Evolutionary conservation across 1,140 invertebrate genomes (phyloP).

Genomic region (Drosophila pectinifera): DNA sequence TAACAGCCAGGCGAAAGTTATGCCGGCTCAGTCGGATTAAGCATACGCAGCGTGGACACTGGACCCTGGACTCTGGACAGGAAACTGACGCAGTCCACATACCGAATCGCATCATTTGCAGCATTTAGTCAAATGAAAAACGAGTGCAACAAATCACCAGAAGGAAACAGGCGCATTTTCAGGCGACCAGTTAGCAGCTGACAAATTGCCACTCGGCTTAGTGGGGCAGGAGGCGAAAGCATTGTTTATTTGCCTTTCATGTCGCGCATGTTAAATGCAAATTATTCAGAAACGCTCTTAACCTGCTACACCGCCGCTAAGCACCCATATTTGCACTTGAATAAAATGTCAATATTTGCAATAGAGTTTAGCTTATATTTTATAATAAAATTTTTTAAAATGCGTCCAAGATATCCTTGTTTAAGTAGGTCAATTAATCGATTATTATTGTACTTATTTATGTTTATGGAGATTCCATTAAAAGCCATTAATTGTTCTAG

Average conservation of each 20-base stretch:
- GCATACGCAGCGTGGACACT: slow-evolving; percentile 51
- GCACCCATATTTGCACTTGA: slow-evolving; percentile 22
- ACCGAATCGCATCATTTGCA: slow-evolving; percentile 77
- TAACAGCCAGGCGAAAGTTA: slow-evolving; percentile 59
- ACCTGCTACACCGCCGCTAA: slow-evolving; percentile 37
- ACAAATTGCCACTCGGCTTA: slow-evolving; percentile 69
- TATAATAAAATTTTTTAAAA: background rate
- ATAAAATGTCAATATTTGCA: background rate
- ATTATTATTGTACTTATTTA: background rate
- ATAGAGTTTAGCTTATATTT: background rate
- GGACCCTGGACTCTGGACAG: background rate
- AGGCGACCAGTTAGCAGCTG: slow-evolving; percentile 71
- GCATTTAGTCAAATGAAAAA: slow-evolving; percentile 75
- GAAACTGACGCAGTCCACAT: slow-evolving; percentile 52
- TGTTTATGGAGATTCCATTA: background rate
- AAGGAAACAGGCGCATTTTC: slow-evolving; percentile 61
- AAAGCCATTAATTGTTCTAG: no score
- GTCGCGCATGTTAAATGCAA: slow-evolving; percentile 82
- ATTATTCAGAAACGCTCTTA: slow-evolving; percentile 72
- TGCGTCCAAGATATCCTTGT: no score
- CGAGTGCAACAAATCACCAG: slow-evolving; percentile 79
- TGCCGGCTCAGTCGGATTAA: slow-evolving; percentile 49
- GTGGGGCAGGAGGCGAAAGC: slow-evolving; percentile 37
- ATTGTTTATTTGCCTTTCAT: slow-evolving; percentile 79
- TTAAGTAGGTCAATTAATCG: background rate